These are phyloP conservation scores for Nezara viridula DNA, from an alignment of 2,888 invertebrate genomes.

Conservation along the genomic window DNA sequence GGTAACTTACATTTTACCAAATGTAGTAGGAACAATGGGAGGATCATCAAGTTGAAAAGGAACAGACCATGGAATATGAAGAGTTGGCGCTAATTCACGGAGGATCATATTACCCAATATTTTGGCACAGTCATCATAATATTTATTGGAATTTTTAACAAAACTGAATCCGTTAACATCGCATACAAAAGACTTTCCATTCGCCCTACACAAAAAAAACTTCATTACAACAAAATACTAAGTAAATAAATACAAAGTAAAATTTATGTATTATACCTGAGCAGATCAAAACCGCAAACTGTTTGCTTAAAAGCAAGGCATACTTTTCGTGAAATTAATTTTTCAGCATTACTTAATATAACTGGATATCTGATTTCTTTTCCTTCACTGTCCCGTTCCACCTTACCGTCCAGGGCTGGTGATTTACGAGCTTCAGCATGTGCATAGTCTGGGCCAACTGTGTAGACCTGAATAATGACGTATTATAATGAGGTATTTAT, in stretches of 20 bases:
- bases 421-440: conserved; percentile 99
- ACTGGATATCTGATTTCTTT: conserved; percentile 99
- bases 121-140: conserved; percentile 99
- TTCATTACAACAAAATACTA: neutral
- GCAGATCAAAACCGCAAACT: conserved; percentile 98
- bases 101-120: conserved; percentile 98
- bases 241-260: conserved; percentile 61
- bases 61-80: conserved; percentile 97
- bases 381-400: conserved; percentile 97
- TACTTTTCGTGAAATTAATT: conserved; percentile 97
- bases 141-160: conserved; percentile 99
- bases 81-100: conserved; percentile 91
- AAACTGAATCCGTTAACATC: conserved; percentile 99
- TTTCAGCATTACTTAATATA: conserved; percentile 96
- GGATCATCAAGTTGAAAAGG: conserved; percentile 98
- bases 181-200: conserved; percentile 98
- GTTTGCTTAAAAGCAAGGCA: conserved; percentile 97
- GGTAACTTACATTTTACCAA: conserved; percentile 89
- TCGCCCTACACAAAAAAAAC: conserved; percentile 78
- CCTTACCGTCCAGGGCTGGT: conserved; percentile 98
- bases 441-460: conserved; percentile 99
- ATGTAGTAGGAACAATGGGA: conserved; percentile 98
- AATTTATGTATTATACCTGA: conserved; percentile 70
- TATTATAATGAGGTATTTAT: conserved; percentile 5
- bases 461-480: conserved; percentile 83